phyloP scores from a whole-genome alignment of 2,113 vertebrate species.

The Amphilophus citrinellus region DNA sequence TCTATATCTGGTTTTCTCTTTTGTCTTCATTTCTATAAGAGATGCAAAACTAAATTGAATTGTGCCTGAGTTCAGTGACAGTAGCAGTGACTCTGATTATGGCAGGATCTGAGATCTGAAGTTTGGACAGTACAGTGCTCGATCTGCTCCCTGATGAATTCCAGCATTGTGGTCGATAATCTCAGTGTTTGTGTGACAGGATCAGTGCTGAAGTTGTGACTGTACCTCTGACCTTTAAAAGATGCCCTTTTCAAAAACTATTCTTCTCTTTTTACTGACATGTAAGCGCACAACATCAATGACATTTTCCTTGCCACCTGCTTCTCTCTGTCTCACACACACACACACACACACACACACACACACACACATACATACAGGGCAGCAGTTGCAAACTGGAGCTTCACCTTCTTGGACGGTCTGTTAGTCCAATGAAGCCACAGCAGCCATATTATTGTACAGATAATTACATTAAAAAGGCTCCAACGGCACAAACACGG shows the following conservation, averaged over 20 bases:
- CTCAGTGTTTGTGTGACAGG: background rate
- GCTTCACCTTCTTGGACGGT: too few species aligned
- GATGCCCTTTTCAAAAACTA: slow-evolving; percentile 60
- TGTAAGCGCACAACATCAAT: slow-evolving; percentile 29
- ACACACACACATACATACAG: background rate
- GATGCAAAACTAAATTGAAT: background rate
- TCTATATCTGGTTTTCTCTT: too few species aligned
- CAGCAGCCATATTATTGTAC: too few species aligned
- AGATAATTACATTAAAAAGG: too few species aligned
- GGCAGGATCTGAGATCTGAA: too few species aligned
- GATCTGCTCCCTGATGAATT: background rate
- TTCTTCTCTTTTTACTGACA: slow-evolving; percentile 40
- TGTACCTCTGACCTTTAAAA: slow-evolving; percentile 48
- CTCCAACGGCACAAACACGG: too few species aligned
- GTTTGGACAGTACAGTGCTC: background rate
- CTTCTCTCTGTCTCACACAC: background rate
- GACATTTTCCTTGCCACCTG: slow-evolving; percentile 53
- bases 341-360: background rate
- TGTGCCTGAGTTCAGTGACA: background rate
- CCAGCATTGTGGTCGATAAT: background rate
- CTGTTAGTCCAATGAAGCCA: too few species aligned
- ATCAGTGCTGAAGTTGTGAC: background rate
- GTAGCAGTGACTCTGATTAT: background rate
- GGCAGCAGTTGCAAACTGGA: background rate
- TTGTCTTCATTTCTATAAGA: background rate